Base-by-base conservation (phyloP, 1,140 invertebrate genomes). In the Zeugodacus cucurbitae region DNA sequence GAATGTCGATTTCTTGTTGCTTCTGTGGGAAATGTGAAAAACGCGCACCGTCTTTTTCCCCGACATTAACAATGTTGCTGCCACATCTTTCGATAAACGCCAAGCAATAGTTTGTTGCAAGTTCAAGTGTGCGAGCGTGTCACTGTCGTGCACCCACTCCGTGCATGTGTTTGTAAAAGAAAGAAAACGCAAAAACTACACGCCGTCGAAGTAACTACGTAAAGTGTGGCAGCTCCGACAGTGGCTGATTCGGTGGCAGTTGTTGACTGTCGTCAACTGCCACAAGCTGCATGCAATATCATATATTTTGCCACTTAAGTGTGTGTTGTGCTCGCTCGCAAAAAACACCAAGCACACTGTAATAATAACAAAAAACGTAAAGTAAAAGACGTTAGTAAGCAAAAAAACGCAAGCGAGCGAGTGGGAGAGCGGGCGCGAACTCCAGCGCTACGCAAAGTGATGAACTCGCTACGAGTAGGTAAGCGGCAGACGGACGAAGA, bases 271-370 rank as follows among this genome's bases (percentile, higher is more conserved):
- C 74, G 74, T 54, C 41, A 7, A n/a, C 41, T 82, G 41, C 74
- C 74, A 82, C 74, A 82, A 82, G 74, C 29, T 48, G 41, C 74
- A 82, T 48, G 74, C 74, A 44, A 54, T 54, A 26, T 34, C 74
- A 82, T 82, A 82, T 82, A 82, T 82, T 82, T 82, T 82, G 74
- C 41, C 74, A 82, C 74, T 82, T 82, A 48, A 82, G 70, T 78
- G 17, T 37, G 26, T 37, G 48, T 20, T n/a, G 32, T 78, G 22
- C 29, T 67, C 32, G 29, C 4, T 7, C 20, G 4, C 10, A 44
- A 41, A 78, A 78, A 78, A 44, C 34, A 29, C n/a, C 32, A 78
- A 67, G 26, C 14, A 29, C 26, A 67, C n/a, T 34, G 34, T 4
- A 41, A 41, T 41, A 74, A 74, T 37, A 78, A 14, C 17, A 11